Percentiles rank a stretch among this genome's conserved stretches.
Evolutionary conservation across 2,888 invertebrate species (phyloP).

Genomic region (Tridacna crocea): DNA sequence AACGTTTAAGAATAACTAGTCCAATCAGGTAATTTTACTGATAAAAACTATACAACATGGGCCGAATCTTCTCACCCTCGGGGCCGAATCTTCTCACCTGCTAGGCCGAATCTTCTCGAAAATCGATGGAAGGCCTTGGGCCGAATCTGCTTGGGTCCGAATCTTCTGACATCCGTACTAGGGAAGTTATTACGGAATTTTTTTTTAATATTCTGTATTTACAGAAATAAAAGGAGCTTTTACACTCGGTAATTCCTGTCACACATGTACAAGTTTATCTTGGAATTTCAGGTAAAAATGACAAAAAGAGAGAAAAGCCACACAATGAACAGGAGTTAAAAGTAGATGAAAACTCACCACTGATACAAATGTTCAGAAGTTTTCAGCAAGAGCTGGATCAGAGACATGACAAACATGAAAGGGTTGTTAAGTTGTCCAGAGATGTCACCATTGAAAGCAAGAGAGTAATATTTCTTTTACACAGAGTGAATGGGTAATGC

Average conservation of each 20-base stretch:
- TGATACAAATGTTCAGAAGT: constrained; percentile 73
- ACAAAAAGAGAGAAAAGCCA: not conserved
- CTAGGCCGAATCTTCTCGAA: too few species aligned
- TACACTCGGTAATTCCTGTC: not conserved
- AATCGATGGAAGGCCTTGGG: too few species aligned
- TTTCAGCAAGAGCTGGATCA: constrained; percentile 87
- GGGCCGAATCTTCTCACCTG: too few species aligned
- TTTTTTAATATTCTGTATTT: too few species aligned
- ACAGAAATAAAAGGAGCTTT: not conserved
- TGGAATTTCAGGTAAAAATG: constrained; percentile 11
- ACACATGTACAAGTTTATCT: not conserved
- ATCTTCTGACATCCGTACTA: too few species aligned
- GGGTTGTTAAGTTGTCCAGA: constrained; percentile 91
- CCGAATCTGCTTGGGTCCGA: too few species aligned
- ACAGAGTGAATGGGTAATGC: constrained; percentile 88
- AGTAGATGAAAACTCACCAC: constrained; percentile 70
- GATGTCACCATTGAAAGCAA: constrained; percentile 96
- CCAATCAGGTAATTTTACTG: too few species aligned
- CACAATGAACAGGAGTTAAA: not conserved
- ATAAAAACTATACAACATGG: too few species aligned
- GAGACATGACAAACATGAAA: constrained; percentile 93
- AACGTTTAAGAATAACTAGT: too few species aligned
- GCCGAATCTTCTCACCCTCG: too few species aligned
- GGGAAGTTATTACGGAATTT: too few species aligned
- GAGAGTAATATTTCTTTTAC: constrained; percentile 93